Conservation (phyloP, 2,888 invertebrate species). For the Callyntrura sp. region DNA sequence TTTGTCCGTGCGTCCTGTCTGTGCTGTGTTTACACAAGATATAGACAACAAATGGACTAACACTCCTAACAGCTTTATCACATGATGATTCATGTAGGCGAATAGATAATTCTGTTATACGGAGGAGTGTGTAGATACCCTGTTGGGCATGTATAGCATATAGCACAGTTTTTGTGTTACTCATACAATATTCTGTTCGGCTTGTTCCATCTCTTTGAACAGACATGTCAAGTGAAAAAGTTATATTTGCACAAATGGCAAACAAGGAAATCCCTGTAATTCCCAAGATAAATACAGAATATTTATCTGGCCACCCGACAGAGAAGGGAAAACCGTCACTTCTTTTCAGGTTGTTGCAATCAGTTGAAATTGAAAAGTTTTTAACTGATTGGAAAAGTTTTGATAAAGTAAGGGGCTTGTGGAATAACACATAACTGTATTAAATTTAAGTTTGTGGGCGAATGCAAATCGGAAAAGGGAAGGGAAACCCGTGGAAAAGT, state of each 20-base stretch:
- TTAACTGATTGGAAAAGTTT: constrained; percentile 79
- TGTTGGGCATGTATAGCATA: constrained; percentile 2
- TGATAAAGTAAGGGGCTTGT: not conserved
- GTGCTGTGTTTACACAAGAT: constrained; percentile 14
- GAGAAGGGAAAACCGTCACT: constrained; percentile 32
- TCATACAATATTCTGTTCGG: too few species aligned
- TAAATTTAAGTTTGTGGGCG: too few species aligned
- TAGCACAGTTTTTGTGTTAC: not conserved
- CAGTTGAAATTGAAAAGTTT: constrained; percentile 78
- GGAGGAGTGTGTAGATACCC: too few species aligned
- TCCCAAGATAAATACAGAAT: constrained; percentile 67
- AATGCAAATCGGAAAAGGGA: too few species aligned
- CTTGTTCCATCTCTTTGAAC: constrained; percentile 61
- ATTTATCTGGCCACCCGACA: constrained; percentile 16
- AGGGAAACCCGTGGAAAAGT: too few species aligned
- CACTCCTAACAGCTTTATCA: too few species aligned
- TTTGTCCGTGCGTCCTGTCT: not conserved
- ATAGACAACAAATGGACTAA: too few species aligned
- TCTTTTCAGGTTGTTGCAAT: constrained; percentile 65
- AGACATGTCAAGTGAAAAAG: constrained; percentile 34
- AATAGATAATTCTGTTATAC: too few species aligned
- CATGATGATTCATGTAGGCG: too few species aligned
- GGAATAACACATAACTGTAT: not conserved
- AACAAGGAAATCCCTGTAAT: constrained; percentile 61
- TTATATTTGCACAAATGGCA: constrained; percentile 29